Conservation (phyloP, 2,888 invertebrate genomes). For the Caradrina clavipalpis region DNA sequence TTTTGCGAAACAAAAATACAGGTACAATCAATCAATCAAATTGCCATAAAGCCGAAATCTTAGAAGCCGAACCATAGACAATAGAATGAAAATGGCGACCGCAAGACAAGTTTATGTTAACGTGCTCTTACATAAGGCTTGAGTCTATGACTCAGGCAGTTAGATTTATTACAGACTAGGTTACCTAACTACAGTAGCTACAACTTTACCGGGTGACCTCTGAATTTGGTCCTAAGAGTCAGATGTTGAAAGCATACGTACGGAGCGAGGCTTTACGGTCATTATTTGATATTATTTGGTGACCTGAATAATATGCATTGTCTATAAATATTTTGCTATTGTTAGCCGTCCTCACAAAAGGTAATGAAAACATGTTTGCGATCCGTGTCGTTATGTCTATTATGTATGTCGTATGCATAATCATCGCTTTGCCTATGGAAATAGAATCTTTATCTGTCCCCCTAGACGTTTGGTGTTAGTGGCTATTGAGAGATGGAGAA, state of each 20-base stretch:
- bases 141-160: conserved; percentile 28
- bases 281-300: not conserved
- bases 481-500: too few relatives aligned
- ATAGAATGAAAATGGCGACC: conserved; percentile 30
- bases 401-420: too few relatives aligned
- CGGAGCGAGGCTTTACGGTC: not conserved
- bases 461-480: too few relatives aligned
- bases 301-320: not conserved
- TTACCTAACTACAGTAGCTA: conserved; percentile 36
- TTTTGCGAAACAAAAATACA: conserved; percentile 18
- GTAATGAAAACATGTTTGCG: not conserved
- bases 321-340: not conserved
- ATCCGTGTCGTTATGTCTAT: too few relatives aligned
- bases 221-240: conserved; percentile 21
- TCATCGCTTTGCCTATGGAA: too few relatives aligned
- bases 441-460: too few relatives aligned
- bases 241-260: conserved; percentile 20
- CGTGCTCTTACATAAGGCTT: conserved; percentile 38
- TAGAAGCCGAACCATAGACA: conserved; percentile 21
- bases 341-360: not conserved
- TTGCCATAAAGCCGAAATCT: conserved; percentile 17
- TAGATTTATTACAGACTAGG: conserved; percentile 20
- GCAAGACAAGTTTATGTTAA: conserved; percentile 12
- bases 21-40: conserved; percentile 34
- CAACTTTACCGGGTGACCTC: conserved; percentile 30